Evolutionary conservation across 1,140 invertebrate genomes (phyloP).

Genomic region (Tribolium castaneum): DNA sequence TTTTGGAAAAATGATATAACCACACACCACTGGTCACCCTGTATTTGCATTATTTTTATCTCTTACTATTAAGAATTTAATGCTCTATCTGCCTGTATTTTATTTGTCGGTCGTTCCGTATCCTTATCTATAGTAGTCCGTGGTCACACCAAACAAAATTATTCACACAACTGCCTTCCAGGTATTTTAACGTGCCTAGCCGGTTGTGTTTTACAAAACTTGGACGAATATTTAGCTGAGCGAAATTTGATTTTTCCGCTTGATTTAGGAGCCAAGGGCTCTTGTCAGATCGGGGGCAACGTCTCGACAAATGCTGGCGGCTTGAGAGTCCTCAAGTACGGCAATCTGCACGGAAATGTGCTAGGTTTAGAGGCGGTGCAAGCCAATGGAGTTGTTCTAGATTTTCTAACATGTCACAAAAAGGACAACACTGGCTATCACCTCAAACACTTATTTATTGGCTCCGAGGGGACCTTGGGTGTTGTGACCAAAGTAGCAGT

Average conservation of each 20-base stretch:
- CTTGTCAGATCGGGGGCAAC: slow-evolving; percentile 97
- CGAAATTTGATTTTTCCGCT: slow-evolving; percentile 90
- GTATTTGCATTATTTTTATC: too few species aligned
- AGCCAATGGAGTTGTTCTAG: slow-evolving; percentile 87
- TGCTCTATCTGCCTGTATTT: too few species aligned
- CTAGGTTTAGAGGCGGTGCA: slow-evolving; percentile 93
- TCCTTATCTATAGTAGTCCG: too few species aligned
- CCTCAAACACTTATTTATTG: slow-evolving; percentile 96
- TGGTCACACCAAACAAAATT: too few species aligned
- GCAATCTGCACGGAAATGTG: slow-evolving; percentile 92
- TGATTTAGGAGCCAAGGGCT: slow-evolving; percentile 97
- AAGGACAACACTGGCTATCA: slow-evolving; percentile 99
- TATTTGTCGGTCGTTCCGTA: too few species aligned
- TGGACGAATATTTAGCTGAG: slow-evolving; percentile 81
- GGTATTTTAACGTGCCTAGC: slow-evolving; percentile 88
- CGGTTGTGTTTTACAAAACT: slow-evolving; percentile 90
- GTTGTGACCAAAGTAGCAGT: slow-evolving; percentile 93
- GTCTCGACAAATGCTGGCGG: slow-evolving; percentile 97
- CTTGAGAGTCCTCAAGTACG: slow-evolving; percentile 90
- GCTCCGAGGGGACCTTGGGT: slow-evolving; percentile 96
- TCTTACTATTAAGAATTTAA: too few species aligned
- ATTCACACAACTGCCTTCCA: slow-evolving; percentile 59
- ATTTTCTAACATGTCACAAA: slow-evolving; percentile 86
- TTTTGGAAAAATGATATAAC: too few species aligned
- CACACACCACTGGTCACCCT: too few species aligned